Conservation (phyloP, 2,797 vertebrate species). For the Peromyscus eremicus region DNA sequence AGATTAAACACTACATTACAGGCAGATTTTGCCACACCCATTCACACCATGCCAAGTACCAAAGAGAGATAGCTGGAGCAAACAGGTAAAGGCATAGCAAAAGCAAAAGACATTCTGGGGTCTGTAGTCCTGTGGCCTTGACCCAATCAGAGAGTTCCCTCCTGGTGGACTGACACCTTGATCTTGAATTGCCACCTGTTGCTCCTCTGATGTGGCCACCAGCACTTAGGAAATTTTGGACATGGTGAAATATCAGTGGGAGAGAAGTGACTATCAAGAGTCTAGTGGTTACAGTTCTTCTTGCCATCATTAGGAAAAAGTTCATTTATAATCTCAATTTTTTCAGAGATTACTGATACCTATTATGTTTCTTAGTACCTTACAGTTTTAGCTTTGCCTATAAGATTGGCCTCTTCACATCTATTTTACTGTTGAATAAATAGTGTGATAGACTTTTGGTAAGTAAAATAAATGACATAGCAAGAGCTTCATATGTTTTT, state of each 20-base stretch:
- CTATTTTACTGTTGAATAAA: neutral
- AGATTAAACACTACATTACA: too few species aligned
- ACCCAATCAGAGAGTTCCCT: too few species aligned
- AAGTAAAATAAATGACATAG: neutral
- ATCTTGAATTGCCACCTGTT: too few species aligned
- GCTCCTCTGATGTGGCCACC: too few species aligned
- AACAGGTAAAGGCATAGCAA: too few species aligned
- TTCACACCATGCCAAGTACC: too few species aligned
- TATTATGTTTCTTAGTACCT: neutral
- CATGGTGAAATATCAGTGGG: neutral
- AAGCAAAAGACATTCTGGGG: too few species aligned
- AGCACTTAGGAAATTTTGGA: neutral
- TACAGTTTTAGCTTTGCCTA: neutral
- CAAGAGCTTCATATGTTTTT: neutral
- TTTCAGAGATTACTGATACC: neutral
- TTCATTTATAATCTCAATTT: neutral
- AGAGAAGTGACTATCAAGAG: neutral
- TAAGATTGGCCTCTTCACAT: neutral
- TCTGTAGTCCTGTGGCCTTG: too few species aligned
- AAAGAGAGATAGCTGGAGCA: too few species aligned
- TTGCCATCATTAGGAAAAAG: neutral
- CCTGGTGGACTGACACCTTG: too few species aligned
- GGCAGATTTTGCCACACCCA: too few species aligned
- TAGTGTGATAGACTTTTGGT: neutral
- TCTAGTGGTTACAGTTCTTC: neutral